These are phyloP conservation scores for Hylomyscus alleni DNA, from an alignment of 2,797 vertebrate genomes.

Conservation along the genomic window DNA sequence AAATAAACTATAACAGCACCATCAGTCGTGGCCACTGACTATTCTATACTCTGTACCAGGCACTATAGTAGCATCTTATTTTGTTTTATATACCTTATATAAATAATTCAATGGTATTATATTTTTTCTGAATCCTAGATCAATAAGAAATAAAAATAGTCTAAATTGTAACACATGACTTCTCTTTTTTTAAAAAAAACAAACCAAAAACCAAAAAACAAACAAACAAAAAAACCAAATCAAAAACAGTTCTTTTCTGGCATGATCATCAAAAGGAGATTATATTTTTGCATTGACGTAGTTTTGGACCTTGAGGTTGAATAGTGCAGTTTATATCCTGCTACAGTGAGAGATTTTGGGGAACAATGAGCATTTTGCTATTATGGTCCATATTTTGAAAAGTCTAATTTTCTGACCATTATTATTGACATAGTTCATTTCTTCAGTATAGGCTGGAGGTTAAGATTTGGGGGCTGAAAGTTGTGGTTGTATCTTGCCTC, in stretches of 20 bases:
- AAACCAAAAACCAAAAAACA: too few relatives aligned
- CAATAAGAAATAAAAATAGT: background rate
- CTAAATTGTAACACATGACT: background rate
- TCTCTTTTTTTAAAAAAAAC: background rate
- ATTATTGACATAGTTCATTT: background rate
- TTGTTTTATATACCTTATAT: conserved; percentile 2
- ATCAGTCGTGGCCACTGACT: background rate
- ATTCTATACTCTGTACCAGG: background rate
- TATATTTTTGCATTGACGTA: background rate
- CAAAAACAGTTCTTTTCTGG: background rate
- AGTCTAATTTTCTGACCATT: background rate
- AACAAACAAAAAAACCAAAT: too few relatives aligned
- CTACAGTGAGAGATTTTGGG: background rate
- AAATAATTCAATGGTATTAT: background rate
- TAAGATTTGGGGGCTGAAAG: background rate
- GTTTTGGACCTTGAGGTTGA: background rate
- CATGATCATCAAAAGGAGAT: background rate
- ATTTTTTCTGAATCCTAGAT: conserved; percentile 27
- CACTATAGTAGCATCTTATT: background rate
- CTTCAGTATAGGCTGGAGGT: background rate
- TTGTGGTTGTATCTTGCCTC: background rate
- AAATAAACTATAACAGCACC: background rate
- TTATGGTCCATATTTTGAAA: background rate
- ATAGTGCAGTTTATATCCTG: background rate
- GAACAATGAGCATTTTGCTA: background rate